Evolutionary conservation across 23 tunicate genomes (phyloP).

Genomic region (Ascidia mentula): DNA sequence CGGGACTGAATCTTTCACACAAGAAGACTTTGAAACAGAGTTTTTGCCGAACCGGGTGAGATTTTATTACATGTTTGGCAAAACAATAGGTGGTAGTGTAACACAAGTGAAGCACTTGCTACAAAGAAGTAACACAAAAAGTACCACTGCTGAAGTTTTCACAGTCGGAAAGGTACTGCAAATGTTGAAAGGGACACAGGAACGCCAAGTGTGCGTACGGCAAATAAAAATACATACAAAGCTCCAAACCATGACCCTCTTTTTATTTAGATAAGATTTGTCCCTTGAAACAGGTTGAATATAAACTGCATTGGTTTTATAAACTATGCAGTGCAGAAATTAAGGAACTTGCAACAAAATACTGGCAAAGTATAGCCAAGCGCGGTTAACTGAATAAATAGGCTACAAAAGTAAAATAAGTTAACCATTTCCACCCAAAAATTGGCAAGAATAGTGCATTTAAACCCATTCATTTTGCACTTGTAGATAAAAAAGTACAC

Average conservation of each 20-base stretch:
- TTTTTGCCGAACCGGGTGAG: neutral
- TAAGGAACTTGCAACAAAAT: neutral
- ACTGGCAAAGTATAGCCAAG: neutral
- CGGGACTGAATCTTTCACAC: neutral
- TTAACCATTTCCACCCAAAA: neutral
- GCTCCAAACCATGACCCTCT: too few species aligned
- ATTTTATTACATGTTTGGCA: conserved; percentile 8
- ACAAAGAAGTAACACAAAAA: neutral
- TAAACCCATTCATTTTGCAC: too few species aligned
- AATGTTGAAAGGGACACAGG: too few species aligned
- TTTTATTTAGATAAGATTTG: too few species aligned
- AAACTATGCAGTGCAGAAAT: too few species aligned
- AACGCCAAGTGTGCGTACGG: too few species aligned
- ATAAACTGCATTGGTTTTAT: too few species aligned
- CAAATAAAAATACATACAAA: too few species aligned
- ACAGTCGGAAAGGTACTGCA: neutral
- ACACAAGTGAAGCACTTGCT: conserved; percentile 4
- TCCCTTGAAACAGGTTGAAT: too few species aligned
- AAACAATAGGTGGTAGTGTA: neutral
- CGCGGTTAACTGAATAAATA: neutral
- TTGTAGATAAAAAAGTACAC: too few species aligned
- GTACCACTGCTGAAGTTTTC: neutral
- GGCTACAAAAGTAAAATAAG: neutral
- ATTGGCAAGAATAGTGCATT: conserved; percentile 7
- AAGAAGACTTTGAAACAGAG: neutral